phyloP scores from a whole-genome alignment of 2,113 vertebrate genomes.

The Oxygymnocypris stewartii region DNA sequence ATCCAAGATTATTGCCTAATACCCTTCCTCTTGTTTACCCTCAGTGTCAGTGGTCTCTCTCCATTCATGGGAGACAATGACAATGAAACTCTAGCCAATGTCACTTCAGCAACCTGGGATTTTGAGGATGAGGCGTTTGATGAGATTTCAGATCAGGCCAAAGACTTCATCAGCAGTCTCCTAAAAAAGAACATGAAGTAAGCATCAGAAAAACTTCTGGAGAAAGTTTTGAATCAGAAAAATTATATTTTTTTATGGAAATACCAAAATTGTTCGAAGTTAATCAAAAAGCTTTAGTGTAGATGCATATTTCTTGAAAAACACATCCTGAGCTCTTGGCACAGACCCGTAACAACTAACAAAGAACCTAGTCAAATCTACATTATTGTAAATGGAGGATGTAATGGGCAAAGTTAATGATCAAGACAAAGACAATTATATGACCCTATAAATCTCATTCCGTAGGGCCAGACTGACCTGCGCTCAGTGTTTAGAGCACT shows the following conservation, averaged over 20 bases:
- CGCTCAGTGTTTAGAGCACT: constrained; percentile 87
- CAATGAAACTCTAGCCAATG: constrained; percentile 87
- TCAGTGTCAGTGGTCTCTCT: constrained; percentile 87
- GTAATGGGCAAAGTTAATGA: not conserved
- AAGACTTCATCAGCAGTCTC: constrained; percentile 85
- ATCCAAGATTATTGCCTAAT: not conserved
- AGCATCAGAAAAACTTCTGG: not conserved
- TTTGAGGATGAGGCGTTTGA: constrained; percentile 91
- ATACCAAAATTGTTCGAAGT: not conserved
- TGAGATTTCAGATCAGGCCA: constrained; percentile 87
- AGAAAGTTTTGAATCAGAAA: not conserved
- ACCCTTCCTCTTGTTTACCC: not conserved
- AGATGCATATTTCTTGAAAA: not conserved
- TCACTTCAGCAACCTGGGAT: constrained; percentile 89
- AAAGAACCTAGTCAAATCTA: not conserved
- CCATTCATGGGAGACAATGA: constrained; percentile 92
- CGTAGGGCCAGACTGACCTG: constrained; percentile 84
- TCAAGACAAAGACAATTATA: not conserved
- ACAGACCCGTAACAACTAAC: not conserved
- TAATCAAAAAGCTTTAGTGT: not conserved
- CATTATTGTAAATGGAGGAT: not conserved
- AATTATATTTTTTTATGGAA: not conserved
- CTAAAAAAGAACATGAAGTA: constrained; percentile 90
- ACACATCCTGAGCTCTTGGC: not conserved
- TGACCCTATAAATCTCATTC: not conserved